Base-by-base conservation (phyloP, 2,113 vertebrate species). In the Cathartes aura region DNA sequence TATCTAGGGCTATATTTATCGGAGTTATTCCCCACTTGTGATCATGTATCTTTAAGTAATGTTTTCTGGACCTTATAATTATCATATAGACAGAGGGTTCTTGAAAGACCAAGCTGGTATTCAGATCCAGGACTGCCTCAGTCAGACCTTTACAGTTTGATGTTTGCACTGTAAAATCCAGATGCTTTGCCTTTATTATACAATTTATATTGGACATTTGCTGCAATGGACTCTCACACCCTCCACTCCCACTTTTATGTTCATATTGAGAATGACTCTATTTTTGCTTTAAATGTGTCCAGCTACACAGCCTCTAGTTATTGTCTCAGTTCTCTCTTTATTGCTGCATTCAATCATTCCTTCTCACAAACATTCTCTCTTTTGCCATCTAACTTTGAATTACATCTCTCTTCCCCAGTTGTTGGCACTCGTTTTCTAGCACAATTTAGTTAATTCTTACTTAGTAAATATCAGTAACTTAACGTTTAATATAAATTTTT, bases 251-350 rank as follows among this genome's bases (percentile, higher is more conserved):
- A 36, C 38, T 96, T 97, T 92, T 87, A 93, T 63, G 32, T 78
- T 89, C 79, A 75, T 80, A 66, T 72, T 95, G 93, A 92, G 91
- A 97, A 95, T 23, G 24, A 48, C 73, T 91, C 56, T 64, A 67
- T 87, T 94, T 96, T 94, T 89, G 40, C 55, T 85, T 96, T 81
- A 94, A 96, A 90, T 81, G 30, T 89, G 80, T 64, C 32, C 86
- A 89, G 40, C 55, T 36, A 59, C 20, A 75, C 34, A 92, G 42
- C 24, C 68, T 91, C 30, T 48, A 27, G 60, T 84, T 79, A 63
- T 40, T 91, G 18, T 84, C 64, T 93, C 82, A 47, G 63, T 73
- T 89, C 62, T 59, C 40, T 89, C 45, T 87, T 93, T 85, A 91
- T 89, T 93, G 56, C 56, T 90, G 40, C 45, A 62, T 87, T 95